Evolutionary conservation across 2,888 invertebrate genomes (phyloP), one percentile per base, ranked within the genome.

Genomic region (Eristalis intricaria): DNA sequence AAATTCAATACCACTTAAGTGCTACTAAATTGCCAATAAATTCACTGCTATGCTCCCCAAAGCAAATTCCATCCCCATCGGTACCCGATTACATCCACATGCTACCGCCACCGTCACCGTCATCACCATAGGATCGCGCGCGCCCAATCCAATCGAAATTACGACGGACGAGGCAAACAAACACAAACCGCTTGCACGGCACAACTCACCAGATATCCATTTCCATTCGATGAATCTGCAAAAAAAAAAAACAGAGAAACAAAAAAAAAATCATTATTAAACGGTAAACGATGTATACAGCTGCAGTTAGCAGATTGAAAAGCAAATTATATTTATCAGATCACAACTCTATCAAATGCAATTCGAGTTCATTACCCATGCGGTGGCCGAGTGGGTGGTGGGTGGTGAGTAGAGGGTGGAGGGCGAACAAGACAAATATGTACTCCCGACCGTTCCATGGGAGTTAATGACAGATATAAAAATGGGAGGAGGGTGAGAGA

Each of bases 211-310:
- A 78, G 15, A 70, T 70, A 81, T 81, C 40, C 29, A 56, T 75
- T 58, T 58, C 40, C 65, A 78, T 70, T 70, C 63, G 82, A 65
- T 75, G 82, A 78, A 83, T 83, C 86, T 86, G 83, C 68, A 86
- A 86, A 58, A 81, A 73, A 64, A 35, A 56, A 22, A 58, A 26
- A n/a, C n/a, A n/a, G n/a, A 10, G 64, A 77, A 61, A 66, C 35
- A 63, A 38, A 43, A 29, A 5, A 23, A 40, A 58, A 50, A 60
- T 81, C 29, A 38, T 77, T n/a, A 68, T 65, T 38, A 76, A 70
- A 68, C 38, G 65, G 32, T 32, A 43, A 13, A 22, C 63, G 35
- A 4, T 19, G 32, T 15, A 29, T 26, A 38, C 71, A 38, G 50
- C 50, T 50, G 50, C 50, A 65, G 7, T 69, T 43, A 61, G 50